Evolutionary conservation across 2,797 vertebrate species (phyloP).

Genomic region (Scleropages formosus): DNA sequence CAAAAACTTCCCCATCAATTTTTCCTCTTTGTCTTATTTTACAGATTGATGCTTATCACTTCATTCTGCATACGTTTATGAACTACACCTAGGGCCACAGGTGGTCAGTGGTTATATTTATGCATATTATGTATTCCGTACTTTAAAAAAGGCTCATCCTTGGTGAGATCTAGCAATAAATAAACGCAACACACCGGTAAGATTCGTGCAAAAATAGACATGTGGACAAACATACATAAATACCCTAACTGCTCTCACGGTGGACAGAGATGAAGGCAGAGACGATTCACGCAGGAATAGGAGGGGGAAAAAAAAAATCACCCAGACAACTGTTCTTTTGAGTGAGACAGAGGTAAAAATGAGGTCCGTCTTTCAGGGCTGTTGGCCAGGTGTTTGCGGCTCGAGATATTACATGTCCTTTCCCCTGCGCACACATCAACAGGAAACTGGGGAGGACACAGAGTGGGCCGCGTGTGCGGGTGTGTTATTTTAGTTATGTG

Average conservation of each 20-base stretch:
- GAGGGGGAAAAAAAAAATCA: constrained; percentile 14
- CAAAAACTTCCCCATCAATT: no score
- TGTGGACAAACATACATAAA: constrained; percentile 43
- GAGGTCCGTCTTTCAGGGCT: constrained; percentile 33
- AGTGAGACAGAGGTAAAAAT: constrained; percentile 34
- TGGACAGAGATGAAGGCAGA: neutral
- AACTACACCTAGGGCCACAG: neutral
- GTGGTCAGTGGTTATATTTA: neutral
- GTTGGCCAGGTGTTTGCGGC: constrained; percentile 12
- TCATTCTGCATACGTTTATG: constrained; percentile 10
- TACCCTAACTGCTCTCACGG: constrained; percentile 28
- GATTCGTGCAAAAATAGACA: constrained; percentile 52
- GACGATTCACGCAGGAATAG: constrained; percentile 1
- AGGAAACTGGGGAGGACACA: constrained; percentile 6
- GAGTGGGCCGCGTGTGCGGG: neutral
- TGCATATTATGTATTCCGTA: neutral
- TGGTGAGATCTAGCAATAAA: constrained; percentile 40
- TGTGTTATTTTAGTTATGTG: neutral
- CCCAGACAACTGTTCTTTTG: constrained; percentile 29
- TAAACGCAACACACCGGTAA: constrained; percentile 55
- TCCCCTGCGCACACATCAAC: constrained; percentile 33
- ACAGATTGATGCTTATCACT: no score
- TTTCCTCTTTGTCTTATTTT: no score
- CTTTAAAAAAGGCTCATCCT: constrained; percentile 42
- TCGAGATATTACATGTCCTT: constrained; percentile 33